Percentiles rank a stretch among this genome's conserved stretches.
These are phyloP conservation scores for Idris sp. DNA, from an alignment of 1,140 invertebrate species.

Conservation along the genomic window DNA sequence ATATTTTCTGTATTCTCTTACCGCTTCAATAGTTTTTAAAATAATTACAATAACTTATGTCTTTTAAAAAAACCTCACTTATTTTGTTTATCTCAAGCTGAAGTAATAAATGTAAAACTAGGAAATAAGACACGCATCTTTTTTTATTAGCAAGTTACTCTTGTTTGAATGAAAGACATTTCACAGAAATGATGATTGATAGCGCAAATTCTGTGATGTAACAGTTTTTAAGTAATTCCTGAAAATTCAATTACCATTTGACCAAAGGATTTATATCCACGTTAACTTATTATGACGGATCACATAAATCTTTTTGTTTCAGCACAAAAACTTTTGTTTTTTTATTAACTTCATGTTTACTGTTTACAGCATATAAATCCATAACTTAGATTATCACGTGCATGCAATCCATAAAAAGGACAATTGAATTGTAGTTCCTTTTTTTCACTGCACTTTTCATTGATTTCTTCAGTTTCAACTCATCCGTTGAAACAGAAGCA, in stretches of 20 bases:
- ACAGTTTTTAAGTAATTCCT: constrained; percentile 34
- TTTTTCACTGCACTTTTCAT: no score
- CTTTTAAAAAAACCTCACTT: not conserved
- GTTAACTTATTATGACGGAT: constrained; percentile 46
- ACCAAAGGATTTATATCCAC: constrained; percentile 17
- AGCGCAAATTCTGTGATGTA: constrained; percentile 12
- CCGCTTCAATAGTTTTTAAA: constrained; percentile 18
- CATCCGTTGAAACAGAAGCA: constrained; percentile 13
- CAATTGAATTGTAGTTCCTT: no score
- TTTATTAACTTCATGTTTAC: no score
- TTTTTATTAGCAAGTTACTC: not conserved
- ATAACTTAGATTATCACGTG: no score
- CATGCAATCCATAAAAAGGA: no score
- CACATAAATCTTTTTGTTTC: not conserved
- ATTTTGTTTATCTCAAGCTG: not conserved
- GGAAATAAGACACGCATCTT: not conserved
- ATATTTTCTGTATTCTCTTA: constrained; percentile 18
- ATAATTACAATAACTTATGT: constrained; percentile 23
- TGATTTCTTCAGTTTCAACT: not conserved
- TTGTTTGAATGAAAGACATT: constrained; percentile 2
- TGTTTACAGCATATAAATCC: no score
- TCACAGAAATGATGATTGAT: constrained; percentile 26
- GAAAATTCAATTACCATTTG: constrained; percentile 38
- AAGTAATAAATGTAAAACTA: constrained; percentile 18
- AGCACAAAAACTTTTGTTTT: not conserved